A percentile compares a stretch with the other conserved stretches of the same genome.
Evolutionary conservation across 2,113 vertebrate species (phyloP).

Genomic region (Hypocryptadius cinnamomeus): DNA sequence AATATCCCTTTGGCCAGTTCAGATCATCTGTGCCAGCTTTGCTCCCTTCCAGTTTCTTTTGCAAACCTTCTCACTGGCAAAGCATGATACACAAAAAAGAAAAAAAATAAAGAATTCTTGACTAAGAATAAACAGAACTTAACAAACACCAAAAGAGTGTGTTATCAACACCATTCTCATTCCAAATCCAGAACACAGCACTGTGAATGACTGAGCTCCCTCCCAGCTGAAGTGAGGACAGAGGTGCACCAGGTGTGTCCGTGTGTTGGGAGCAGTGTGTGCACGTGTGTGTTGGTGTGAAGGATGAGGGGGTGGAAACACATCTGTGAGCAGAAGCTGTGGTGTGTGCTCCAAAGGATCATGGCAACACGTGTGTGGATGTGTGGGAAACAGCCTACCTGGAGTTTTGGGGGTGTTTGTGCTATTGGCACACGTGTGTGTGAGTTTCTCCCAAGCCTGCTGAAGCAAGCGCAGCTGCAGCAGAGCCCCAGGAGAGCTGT

Average conservation of each 20-base stretch:
- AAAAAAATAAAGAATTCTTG: neutral
- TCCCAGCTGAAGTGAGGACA: neutral
- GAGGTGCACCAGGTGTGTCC: neutral
- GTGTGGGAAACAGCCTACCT: neutral
- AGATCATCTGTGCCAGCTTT: neutral
- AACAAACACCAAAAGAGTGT: neutral
- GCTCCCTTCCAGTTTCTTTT: neutral
- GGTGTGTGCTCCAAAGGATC: neutral
- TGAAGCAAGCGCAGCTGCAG: fast-evolving
- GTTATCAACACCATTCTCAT: neutral
- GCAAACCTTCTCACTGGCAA: neutral
- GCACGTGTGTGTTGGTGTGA: neutral
- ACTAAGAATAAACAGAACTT: neutral
- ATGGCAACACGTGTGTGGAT: neutral
- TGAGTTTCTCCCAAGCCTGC: neutral
- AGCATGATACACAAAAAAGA: neutral
- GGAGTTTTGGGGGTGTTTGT: neutral
- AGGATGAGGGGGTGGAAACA: too few species aligned
- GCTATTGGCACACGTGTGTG: neutral
- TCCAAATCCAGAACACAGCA: neutral
- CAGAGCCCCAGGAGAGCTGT: neutral
- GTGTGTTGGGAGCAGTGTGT: neutral
- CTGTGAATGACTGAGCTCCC: neutral
- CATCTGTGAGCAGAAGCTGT: neutral
- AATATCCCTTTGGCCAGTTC: neutral